These are phyloP conservation scores for Fragum fragum DNA, from an alignment of 2,888 invertebrate species.

Conservation along the genomic window DNA sequence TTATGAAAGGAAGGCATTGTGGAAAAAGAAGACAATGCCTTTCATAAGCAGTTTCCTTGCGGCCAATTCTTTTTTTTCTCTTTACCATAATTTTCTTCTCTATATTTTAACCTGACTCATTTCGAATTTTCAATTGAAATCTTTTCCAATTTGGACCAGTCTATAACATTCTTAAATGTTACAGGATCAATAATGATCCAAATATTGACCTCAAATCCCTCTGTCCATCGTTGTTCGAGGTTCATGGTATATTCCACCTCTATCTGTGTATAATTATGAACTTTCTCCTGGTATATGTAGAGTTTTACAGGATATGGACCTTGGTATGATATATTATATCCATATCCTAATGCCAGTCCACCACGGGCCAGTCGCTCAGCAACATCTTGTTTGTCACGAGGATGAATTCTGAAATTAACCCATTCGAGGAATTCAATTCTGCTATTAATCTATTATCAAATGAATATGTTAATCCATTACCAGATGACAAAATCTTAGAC, in stretches of 20 bases:
- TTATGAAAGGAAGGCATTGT: too few relatives aligned
- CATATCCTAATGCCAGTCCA: conserved; percentile 77
- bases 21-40: too few relatives aligned
- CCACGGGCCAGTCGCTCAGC: conserved; percentile 75
- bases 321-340: conserved; percentile 66
- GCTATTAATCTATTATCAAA: too few relatives aligned
- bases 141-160: neutral
- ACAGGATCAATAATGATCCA: conserved; percentile 29
- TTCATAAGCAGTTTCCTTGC: too few relatives aligned
- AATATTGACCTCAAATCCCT: conserved; percentile 64
- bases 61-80: too few relatives aligned
- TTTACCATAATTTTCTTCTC: too few relatives aligned
- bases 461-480: too few relatives aligned
- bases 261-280: conserved; percentile 46
- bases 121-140: neutral
- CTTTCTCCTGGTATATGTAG: conserved; percentile 29
- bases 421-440: too few relatives aligned
- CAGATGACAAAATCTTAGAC: too few relatives aligned
- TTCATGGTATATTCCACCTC: conserved; percentile 38
- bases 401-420: conserved; percentile 70
- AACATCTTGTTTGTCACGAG: conserved; percentile 78
- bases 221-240: conserved; percentile 47
- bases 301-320: conserved; percentile 74
- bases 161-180: neutral
- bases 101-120: too few relatives aligned